These are phyloP conservation scores for Neotoma lepida DNA, from an alignment of 2,113 vertebrate genomes.

Conservation along the genomic window DNA sequence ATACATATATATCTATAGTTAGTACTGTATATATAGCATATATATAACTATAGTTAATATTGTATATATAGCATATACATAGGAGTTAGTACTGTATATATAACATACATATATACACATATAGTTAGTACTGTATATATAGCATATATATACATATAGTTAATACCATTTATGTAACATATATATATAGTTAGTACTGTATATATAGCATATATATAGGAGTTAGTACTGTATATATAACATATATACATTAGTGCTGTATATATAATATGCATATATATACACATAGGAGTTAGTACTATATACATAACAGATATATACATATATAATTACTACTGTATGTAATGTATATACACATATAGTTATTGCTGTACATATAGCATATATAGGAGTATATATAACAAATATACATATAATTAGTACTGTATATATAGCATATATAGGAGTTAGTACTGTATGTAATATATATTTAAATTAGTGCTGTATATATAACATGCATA, in stretches of 20 bases:
- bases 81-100: not conserved
- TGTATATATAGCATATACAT: not conserved
- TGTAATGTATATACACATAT: too few species aligned
- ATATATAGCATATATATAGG: too few species aligned
- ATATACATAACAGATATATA: not conserved
- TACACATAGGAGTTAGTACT: not conserved
- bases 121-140: not conserved
- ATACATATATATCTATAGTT: too few species aligned
- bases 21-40: too few species aligned
- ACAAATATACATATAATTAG: not conserved
- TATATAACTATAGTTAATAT: too few species aligned
- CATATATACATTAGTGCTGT: too few species aligned
- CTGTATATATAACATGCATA: too few species aligned
- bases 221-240: too few species aligned
- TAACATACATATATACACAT: not conserved
- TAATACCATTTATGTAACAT: not conserved
- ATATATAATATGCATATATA: not conserved
- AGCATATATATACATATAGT: not conserved
- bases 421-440: not conserved
- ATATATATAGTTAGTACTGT: not conserved
- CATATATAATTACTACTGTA: too few species aligned
- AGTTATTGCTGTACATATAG: not conserved
- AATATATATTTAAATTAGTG: too few species aligned
- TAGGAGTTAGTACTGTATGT: not conserved
- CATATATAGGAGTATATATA: not conserved